These are phyloP conservation scores for Anodontia alba DNA, from an alignment of 2,888 invertebrate species.

Conservation along the genomic window DNA sequence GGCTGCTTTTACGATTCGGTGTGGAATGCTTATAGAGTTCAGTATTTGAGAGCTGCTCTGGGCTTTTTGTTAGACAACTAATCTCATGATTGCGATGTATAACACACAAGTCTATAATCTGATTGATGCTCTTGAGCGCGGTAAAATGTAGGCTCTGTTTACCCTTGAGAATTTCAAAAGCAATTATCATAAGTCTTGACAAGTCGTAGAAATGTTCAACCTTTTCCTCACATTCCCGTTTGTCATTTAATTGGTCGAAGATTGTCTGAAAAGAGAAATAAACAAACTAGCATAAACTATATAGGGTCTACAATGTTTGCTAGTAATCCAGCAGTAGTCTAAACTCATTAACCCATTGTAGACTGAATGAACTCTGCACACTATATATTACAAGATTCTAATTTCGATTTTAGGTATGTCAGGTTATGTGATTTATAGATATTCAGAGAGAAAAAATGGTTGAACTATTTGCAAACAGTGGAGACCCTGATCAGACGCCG, in stretches of 20 bases:
- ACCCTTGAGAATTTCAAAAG: constrained; percentile 87
- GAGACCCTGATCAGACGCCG: too few relatives aligned
- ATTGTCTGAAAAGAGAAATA: constrained; percentile 72
- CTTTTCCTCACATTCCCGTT: constrained; percentile 67
- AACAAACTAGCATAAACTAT: not conserved
- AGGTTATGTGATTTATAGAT: too few relatives aligned
- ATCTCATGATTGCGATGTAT: constrained; percentile 84
- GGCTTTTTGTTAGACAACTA: constrained; percentile 54
- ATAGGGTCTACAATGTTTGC: too few relatives aligned
- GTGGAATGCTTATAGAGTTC: constrained; percentile 54
- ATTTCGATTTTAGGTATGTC: too few relatives aligned
- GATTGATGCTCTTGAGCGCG: constrained; percentile 87
- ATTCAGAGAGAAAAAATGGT: too few relatives aligned
- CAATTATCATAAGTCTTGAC: constrained; percentile 86
- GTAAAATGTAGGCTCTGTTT: constrained; percentile 88
- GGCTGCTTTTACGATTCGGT: constrained; percentile 59
- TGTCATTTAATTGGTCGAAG: constrained; percentile 75
- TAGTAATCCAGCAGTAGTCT: too few relatives aligned
- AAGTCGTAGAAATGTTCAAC: constrained; percentile 85
- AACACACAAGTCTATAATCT: constrained; percentile 86
- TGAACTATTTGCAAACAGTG: too few relatives aligned
- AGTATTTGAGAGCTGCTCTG: constrained; percentile 53
- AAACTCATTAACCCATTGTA: too few relatives aligned
- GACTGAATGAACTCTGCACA: too few relatives aligned
- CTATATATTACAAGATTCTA: too few relatives aligned